phyloP scores from a whole-genome alignment of 2,888 invertebrate genomes.

The Lacanobia wlatinum region DNA sequence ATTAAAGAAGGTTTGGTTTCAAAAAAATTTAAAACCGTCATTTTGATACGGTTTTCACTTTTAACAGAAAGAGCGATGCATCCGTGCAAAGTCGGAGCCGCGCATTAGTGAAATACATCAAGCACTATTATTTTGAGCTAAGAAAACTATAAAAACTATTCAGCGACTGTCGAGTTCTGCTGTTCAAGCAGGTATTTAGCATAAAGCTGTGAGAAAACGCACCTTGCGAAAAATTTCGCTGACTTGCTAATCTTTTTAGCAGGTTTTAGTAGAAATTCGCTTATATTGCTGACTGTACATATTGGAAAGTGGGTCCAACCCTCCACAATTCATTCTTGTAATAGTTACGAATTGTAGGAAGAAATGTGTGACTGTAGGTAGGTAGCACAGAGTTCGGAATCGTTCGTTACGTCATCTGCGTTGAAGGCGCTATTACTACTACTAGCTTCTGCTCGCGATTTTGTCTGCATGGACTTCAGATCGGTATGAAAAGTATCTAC shows the following conservation, averaged over 20 bases:
- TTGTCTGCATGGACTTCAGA: too few species aligned
- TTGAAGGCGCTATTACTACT: too few species aligned
- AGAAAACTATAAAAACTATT: too few species aligned
- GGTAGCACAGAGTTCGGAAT: neutral
- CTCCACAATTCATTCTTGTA: conserved; percentile 10
- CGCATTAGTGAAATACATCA: too few species aligned
- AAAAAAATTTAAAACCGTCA: too few species aligned
- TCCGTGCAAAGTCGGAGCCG: too few species aligned
- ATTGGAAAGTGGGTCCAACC: neutral
- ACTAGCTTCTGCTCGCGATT: neutral
- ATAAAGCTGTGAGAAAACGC: neutral
- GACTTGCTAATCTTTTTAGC: neutral
- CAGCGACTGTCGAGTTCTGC: neutral
- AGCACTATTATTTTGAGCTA: too few species aligned
- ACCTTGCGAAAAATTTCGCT: neutral
- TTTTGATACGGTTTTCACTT: too few species aligned
- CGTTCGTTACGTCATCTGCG: too few species aligned
- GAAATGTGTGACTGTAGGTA: conserved; percentile 33
- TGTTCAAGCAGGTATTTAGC: neutral
- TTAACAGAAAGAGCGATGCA: too few species aligned
- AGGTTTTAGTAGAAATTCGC: neutral
- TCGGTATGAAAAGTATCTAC: too few species aligned
- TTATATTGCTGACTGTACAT: conserved; percentile 1
- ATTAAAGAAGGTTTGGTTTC: too few species aligned
- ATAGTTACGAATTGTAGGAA: conserved; percentile 1